Percentiles rank a stretch among this genome's conserved stretches.
phyloP scores from a whole-genome alignment of 2,888 invertebrate species.

The Drosophila hawaiiensis region DNA sequence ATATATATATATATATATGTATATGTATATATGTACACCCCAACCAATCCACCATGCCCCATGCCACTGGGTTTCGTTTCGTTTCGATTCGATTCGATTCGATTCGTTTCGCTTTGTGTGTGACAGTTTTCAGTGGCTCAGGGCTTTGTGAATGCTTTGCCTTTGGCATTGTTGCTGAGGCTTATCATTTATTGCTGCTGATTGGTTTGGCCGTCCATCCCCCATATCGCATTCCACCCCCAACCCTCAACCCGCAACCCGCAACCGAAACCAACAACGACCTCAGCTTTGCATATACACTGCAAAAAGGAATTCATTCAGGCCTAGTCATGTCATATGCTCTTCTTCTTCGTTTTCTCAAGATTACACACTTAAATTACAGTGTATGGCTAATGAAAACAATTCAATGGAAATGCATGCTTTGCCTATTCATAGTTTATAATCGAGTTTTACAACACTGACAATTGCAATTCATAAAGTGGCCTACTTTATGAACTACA shows the following conservation, averaged over 20 bases:
- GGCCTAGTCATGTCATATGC: neutral
- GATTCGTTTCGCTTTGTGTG: conserved; percentile 49
- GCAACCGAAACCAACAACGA: neutral
- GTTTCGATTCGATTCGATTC: neutral
- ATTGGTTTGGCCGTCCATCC: conserved; percentile 65
- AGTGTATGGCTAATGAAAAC: neutral
- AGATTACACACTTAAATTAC: neutral
- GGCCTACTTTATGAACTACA: neutral
- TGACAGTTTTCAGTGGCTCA: conserved; percentile 48
- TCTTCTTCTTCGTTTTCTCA: neutral
- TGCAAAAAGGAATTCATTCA: conserved; percentile 39
- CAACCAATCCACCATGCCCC: neutral
- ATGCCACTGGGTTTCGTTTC: neutral
- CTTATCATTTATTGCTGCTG: conserved; percentile 80
- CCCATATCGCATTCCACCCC: conserved; percentile 3
- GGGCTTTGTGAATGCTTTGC: conserved; percentile 37
- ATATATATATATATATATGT: neutral
- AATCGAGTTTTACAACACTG: neutral
- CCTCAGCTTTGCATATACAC: conserved; percentile 55
- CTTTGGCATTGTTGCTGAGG: conserved; percentile 67
- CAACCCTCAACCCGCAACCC: too few relatives aligned
- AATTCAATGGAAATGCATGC: neutral
- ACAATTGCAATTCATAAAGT: neutral
- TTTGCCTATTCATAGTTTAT: neutral
- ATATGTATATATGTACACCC: neutral